Conservation (phyloP, 2,113 vertebrate genomes). For the Gallinago undulata region DNA sequence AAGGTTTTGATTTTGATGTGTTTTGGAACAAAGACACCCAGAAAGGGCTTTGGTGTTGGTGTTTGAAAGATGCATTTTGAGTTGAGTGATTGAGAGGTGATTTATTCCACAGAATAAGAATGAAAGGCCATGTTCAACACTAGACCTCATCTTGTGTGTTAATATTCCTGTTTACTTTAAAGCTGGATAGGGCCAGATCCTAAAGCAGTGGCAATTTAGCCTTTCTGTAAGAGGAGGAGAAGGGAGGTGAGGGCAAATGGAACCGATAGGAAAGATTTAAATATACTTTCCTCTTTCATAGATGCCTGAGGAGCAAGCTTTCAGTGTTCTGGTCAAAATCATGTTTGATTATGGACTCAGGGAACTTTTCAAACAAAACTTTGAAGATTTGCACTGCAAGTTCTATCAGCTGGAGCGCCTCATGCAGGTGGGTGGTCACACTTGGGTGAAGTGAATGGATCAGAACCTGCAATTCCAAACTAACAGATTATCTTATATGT, state of each 20-base stretch:
- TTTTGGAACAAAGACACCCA: not conserved
- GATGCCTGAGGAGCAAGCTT: constrained; percentile 99
- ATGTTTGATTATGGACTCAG: constrained; percentile 99
- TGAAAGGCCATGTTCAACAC: not conserved
- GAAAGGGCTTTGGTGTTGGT: not conserved
- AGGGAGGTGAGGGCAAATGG: not conserved
- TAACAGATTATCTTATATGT: accelerated
- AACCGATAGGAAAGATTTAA: not conserved
- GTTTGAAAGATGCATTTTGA: not conserved
- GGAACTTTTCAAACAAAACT: constrained; percentile 99
- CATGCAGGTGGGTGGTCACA: constrained; percentile 87
- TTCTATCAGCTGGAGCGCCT: constrained; percentile 98
- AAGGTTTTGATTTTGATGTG: not conserved
- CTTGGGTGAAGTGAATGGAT: accelerated
- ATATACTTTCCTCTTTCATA: constrained; percentile 49
- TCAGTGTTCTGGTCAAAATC: constrained; percentile 99
- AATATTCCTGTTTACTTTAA: not conserved
- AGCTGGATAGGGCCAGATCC: not conserved
- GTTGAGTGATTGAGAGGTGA: not conserved
- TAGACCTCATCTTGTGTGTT: not conserved
- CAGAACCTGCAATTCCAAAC: not conserved
- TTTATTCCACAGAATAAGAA: not conserved
- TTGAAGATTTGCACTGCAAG: constrained; percentile 99
- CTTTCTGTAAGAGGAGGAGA: not conserved
- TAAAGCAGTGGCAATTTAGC: not conserved